These are phyloP conservation scores for Knipowitschia caucasica DNA, from an alignment of 2,797 vertebrate genomes.

Conservation along the genomic window DNA sequence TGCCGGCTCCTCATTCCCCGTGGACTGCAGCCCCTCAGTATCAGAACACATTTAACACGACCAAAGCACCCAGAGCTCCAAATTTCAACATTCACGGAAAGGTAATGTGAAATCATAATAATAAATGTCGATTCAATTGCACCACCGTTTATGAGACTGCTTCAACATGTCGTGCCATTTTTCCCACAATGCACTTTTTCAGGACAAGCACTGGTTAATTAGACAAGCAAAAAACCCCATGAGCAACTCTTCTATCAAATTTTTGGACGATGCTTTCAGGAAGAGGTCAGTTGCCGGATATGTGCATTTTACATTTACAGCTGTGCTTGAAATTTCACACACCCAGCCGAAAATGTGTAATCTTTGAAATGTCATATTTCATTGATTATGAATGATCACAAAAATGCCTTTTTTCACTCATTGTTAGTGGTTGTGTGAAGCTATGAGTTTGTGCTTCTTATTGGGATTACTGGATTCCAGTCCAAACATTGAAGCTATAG, in stretches of 20 bases:
- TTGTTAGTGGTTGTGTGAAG: no score
- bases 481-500: no score
- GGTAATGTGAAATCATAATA: conserved; percentile 62
- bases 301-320: background rate
- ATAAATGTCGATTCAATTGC: background rate
- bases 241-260: conserved; percentile 90
- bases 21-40: conserved; percentile 96
- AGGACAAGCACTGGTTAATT: conserved; percentile 99
- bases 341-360: no score
- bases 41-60: conserved; percentile 75
- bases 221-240: conserved; percentile 96
- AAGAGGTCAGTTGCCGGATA: conserved; percentile 76
- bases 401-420: no score
- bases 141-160: no score
- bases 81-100: conserved; percentile 94
- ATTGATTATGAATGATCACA: no score
- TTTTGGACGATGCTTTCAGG: conserved; percentile 89
- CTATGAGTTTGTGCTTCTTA: no score
- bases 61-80: conserved; percentile 88
- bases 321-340: no score
- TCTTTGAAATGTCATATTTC: no score
- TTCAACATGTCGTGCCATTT: no score
- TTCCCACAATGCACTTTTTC: background rate
- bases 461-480: no score
- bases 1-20: conserved; percentile 92